Conservation (phyloP, 2,888 invertebrate genomes). For the Agrilus mali region DNA sequence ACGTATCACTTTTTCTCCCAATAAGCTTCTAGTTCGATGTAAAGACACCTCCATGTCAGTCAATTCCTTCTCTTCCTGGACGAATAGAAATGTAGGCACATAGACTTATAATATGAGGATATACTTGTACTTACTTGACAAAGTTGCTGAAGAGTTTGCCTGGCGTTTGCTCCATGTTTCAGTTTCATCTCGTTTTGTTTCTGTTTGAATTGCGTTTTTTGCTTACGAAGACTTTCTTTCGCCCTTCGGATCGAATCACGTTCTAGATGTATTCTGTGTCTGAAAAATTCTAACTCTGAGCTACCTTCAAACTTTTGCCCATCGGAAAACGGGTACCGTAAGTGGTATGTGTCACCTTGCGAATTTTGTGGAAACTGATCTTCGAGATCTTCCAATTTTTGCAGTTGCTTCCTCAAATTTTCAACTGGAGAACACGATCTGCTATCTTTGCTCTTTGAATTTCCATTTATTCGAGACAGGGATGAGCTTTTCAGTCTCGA, state of each 20-base stretch:
- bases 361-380: slow-evolving; percentile 61
- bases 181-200: slow-evolving; percentile 42
- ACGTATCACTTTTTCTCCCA: slow-evolving; percentile 74
- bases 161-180: slow-evolving; percentile 35
- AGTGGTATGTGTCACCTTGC: slow-evolving; percentile 60
- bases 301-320: slow-evolving; percentile 36
- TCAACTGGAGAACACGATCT: slow-evolving; percentile 63
- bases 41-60: slow-evolving; percentile 76
- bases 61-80: slow-evolving; percentile 66
- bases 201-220: slow-evolving; percentile 54
- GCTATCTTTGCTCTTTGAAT: slow-evolving; percentile 33
- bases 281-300: slow-evolving; percentile 70
- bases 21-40: slow-evolving; percentile 64
- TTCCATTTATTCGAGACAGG: slow-evolving; percentile 52
- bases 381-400: slow-evolving; percentile 70
- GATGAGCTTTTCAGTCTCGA: slow-evolving; percentile 59
- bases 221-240: slow-evolving; percentile 58
- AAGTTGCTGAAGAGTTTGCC: slow-evolving; percentile 40
- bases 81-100: slow-evolving; percentile 13
- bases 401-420: slow-evolving; percentile 64
- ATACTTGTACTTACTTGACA: slow-evolving; percentile 33
- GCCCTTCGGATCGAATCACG: slow-evolving; percentile 72
- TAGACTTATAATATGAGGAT: background rate
- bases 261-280: slow-evolving; percentile 69
- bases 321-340: slow-evolving; percentile 71